Percentiles rank a stretch among this genome's conserved stretches.
phyloP scores from a whole-genome alignment of 2,113 vertebrate species.

The Corythoichthys intestinalis region DNA sequence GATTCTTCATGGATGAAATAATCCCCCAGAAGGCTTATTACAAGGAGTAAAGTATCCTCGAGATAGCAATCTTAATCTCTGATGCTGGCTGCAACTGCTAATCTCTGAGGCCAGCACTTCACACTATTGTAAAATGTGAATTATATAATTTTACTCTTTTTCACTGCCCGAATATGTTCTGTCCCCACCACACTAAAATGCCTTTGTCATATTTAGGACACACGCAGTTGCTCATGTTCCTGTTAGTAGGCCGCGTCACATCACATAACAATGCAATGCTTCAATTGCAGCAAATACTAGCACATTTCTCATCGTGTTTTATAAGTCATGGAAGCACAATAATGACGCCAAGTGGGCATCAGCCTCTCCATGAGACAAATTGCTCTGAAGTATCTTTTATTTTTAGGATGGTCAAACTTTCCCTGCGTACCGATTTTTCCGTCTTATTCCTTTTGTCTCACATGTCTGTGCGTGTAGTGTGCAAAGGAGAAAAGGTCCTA shows the following conservation, averaged over 20 bases:
- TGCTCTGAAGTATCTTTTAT: conserved; percentile 46
- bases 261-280: conserved; percentile 10
- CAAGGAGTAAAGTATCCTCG: conserved; percentile 12
- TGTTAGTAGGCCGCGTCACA: conserved; percentile 29
- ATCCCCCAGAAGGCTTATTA: not conserved
- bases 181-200: conserved; percentile 39
- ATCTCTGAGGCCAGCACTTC: conserved; percentile 43
- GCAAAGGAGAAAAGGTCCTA: conserved; percentile 29
- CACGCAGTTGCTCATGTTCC: conserved; percentile 23
- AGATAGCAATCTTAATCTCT: conserved; percentile 28
- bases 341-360: conserved; percentile 14
- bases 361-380: conserved; percentile 26
- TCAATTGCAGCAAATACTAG: not conserved
- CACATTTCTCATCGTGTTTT: conserved; percentile 8
- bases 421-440: conserved; percentile 1
- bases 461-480: conserved; percentile 28
- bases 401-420: conserved; percentile 46
- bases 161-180: conserved; percentile 57
- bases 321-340: not conserved
- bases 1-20: conserved; percentile 7
- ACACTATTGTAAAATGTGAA: conserved; percentile 30
- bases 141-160: conserved; percentile 67
- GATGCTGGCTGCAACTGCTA: conserved; percentile 55
- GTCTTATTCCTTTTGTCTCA: conserved; percentile 45
- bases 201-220: conserved; percentile 56